Evolutionary conservation across 2,113 vertebrate genomes (phyloP).

Genomic region (Taurulus bubalis): DNA sequence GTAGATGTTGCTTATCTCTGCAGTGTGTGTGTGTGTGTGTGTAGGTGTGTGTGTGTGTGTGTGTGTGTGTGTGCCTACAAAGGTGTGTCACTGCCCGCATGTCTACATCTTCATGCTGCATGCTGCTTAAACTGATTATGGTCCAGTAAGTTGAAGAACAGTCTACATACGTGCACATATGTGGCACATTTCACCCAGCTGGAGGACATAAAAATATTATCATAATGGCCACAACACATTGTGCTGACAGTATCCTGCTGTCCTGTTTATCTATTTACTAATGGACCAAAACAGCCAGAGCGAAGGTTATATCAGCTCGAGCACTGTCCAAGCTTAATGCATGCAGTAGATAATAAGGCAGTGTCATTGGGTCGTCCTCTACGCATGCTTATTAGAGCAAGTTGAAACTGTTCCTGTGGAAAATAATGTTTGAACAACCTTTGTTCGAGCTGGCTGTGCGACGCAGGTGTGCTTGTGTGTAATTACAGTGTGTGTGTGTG

Average conservation of each 20-base stretch:
- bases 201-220: slow-evolving; percentile 32
- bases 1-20: background rate
- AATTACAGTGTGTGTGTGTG: slow-evolving; percentile 61
- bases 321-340: slow-evolving; percentile 6
- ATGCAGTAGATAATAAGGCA: slow-evolving; percentile 39
- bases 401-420: slow-evolving; percentile 38
- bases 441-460: slow-evolving; percentile 15
- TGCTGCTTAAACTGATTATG: slow-evolving; percentile 27
- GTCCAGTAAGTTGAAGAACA: slow-evolving; percentile 29
- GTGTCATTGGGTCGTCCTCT: slow-evolving; percentile 34
- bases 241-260: slow-evolving; percentile 36
- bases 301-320: slow-evolving; percentile 35
- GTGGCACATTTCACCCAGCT: slow-evolving; percentile 41
- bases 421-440: slow-evolving; percentile 54
- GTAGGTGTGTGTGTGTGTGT: slow-evolving; percentile 9
- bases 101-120: slow-evolving; percentile 22
- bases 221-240: slow-evolving; percentile 35
- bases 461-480: slow-evolving; percentile 65
- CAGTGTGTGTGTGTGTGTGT: background rate
- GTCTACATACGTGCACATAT: slow-evolving; percentile 22
- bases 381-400: slow-evolving; percentile 31
- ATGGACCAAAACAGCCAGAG: slow-evolving; percentile 35
- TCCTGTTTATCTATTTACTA: slow-evolving; percentile 51
- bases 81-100: slow-evolving; percentile 26
- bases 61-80: background rate